Percentiles rank a stretch among this genome's conserved stretches.
Conservation (phyloP, 1,140 invertebrate species). For the Paraescarpia echinospica region DNA sequence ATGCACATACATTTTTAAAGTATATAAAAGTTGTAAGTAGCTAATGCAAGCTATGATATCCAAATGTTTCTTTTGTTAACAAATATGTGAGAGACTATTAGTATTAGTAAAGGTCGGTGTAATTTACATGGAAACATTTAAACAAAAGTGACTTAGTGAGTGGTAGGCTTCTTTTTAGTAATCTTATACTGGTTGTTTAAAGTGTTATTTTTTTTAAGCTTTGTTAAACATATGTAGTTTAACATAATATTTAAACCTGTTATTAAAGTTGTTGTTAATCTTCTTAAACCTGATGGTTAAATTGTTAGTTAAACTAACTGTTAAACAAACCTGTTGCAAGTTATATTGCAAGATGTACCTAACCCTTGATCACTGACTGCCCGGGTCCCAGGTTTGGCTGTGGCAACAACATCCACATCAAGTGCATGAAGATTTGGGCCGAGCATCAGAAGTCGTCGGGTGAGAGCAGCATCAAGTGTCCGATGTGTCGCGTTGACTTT, state of each 20-base stretch:
- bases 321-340: background rate
- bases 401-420: slow-evolving; percentile 59
- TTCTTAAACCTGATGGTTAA: background rate
- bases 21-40: too few relatives aligned
- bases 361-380: too few relatives aligned
- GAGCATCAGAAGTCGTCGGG: slow-evolving; percentile 54
- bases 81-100: too few relatives aligned
- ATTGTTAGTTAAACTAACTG: background rate
- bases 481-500: slow-evolving; percentile 59
- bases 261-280: background rate
- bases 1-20: too few relatives aligned
- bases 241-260: background rate
- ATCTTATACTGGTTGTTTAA: background rate
- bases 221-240: background rate
- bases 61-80: too few relatives aligned
- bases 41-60: too few relatives aligned
- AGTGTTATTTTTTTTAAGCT: background rate
- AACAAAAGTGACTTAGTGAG: too few relatives aligned
- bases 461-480: slow-evolving; percentile 50
- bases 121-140: too few relatives aligned
- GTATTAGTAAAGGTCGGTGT: too few relatives aligned
- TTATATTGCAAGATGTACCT: too few relatives aligned
- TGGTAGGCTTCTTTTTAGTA: background rate
- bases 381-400: slow-evolving; percentile 55
- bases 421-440: slow-evolving; percentile 59